phyloP scores from a whole-genome alignment of 2,113 vertebrate genomes.

The Coturnix japonica region DNA sequence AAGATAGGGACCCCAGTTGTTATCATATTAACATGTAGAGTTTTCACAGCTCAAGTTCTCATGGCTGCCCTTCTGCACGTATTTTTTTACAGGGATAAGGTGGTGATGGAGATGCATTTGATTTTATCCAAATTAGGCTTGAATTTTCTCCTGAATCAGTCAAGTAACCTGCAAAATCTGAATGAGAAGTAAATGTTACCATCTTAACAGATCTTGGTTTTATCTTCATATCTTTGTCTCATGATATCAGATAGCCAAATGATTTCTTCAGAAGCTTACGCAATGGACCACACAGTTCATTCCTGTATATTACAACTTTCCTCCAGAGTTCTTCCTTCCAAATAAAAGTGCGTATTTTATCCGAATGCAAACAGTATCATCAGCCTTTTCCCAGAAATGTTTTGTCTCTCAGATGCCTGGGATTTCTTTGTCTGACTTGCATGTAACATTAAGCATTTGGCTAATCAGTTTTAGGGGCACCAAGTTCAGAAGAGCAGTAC shows the following conservation, averaged over 20 bases:
- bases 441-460: neutral
- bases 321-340: neutral
- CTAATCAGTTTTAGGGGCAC: neutral
- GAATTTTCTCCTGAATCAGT: neutral
- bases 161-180: neutral
- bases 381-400: neutral
- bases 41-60: neutral
- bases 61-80: neutral
- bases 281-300: neutral
- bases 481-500: neutral
- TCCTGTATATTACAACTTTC: neutral
- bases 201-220: neutral
- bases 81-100: neutral
- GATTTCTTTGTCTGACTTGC: neutral
- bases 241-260: neutral
- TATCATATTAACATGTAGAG: too few species aligned
- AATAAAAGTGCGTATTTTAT: neutral
- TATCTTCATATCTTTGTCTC: neutral
- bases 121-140: neutral
- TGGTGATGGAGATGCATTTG: neutral
- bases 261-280: neutral
- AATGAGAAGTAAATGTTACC: neutral
- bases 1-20: neutral
- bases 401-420: neutral
- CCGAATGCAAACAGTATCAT: neutral